A percentile compares a stretch with the other conserved stretches of the same genome.
phyloP scores from a whole-genome alignment of 2,113 vertebrate genomes.

The Peromyscus californicus region DNA sequence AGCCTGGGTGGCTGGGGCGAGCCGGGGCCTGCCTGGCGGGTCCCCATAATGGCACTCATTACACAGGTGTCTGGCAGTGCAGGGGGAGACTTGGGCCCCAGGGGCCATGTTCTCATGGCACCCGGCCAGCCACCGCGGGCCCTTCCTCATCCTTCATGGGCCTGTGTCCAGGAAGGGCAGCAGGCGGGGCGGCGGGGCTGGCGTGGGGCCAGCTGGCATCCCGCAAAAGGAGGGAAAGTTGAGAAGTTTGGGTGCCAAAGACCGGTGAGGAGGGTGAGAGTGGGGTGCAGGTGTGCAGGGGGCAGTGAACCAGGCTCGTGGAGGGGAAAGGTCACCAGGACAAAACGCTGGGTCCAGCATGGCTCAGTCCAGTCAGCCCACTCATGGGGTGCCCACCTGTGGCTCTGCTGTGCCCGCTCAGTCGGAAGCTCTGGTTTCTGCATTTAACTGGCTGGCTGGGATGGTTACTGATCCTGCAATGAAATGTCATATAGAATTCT shows the following conservation, averaged over 20 bases:
- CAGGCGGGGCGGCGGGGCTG: slow-evolving; percentile 62
- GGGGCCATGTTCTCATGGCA: slow-evolving; percentile 53
- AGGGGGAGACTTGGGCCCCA: slow-evolving; percentile 57
- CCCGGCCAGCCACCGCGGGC: slow-evolving; percentile 67
- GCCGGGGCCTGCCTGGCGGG: slow-evolving; percentile 64
- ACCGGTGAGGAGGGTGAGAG: background rate
- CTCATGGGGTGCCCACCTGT: too few relatives aligned
- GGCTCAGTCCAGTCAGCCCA: background rate
- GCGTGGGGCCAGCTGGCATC: slow-evolving; percentile 55
- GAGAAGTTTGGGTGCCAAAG: slow-evolving; percentile 60
- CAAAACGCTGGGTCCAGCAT: accelerated
- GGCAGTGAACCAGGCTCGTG: accelerated
- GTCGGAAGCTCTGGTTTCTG: background rate
- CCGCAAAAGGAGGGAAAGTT: slow-evolving; percentile 69
- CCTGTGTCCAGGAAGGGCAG: slow-evolving; percentile 71
- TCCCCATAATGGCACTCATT: slow-evolving; percentile 80
- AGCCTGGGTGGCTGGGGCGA: slow-evolving; percentile 74
- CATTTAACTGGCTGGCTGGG: background rate
- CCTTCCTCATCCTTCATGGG: slow-evolving; percentile 70
- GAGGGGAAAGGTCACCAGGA: background rate
- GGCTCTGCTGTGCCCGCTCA: background rate
- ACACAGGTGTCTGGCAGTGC: slow-evolving; percentile 78
- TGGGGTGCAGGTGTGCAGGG: background rate
- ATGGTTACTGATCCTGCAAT: background rate
- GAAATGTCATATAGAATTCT: background rate